These are phyloP conservation scores for Goniozus legneri DNA, from an alignment of 1,140 invertebrate genomes.

Conservation along the genomic window DNA sequence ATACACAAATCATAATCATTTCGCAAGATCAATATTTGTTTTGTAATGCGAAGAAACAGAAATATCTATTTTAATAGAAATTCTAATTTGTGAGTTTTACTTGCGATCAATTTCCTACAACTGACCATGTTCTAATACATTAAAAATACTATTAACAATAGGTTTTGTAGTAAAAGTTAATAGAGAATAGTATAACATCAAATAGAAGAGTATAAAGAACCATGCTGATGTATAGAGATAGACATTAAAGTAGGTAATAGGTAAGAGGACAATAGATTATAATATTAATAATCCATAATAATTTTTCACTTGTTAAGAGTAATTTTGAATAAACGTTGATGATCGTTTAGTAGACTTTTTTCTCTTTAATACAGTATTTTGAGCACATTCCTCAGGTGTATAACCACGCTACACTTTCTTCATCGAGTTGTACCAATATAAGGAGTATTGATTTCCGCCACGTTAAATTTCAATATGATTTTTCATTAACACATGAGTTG, in stretches of 20 bases:
- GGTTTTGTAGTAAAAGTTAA: constrained; percentile 48
- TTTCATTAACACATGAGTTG: constrained; percentile 12
- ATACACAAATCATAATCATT: not conserved
- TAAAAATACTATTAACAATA: constrained; percentile 43
- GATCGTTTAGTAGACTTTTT: constrained; percentile 48
- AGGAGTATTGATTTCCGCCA: constrained; percentile 15
- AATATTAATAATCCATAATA: constrained; percentile 50
- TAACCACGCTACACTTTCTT: constrained; percentile 53
- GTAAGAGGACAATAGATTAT: constrained; percentile 50
- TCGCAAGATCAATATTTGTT: not conserved
- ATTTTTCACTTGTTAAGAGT: constrained; percentile 42
- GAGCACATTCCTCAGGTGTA: constrained; percentile 54
- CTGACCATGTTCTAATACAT: constrained; percentile 42
- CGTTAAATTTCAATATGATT: constrained; percentile 4
- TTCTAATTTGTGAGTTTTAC: too few relatives aligned
- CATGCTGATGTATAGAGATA: constrained; percentile 51
- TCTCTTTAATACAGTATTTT: constrained; percentile 52
- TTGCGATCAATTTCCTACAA: constrained; percentile 33
- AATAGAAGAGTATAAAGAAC: constrained; percentile 52
- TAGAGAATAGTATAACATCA: constrained; percentile 49
- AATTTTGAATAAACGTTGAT: constrained; percentile 48
- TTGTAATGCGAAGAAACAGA: not conserved
- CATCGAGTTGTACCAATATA: constrained; percentile 51
- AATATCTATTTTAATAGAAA: too few relatives aligned
- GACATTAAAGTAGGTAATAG: constrained; percentile 52